Conservation (phyloP, 2,113 vertebrate genomes). For the Copsychus sechellarum region DNA sequence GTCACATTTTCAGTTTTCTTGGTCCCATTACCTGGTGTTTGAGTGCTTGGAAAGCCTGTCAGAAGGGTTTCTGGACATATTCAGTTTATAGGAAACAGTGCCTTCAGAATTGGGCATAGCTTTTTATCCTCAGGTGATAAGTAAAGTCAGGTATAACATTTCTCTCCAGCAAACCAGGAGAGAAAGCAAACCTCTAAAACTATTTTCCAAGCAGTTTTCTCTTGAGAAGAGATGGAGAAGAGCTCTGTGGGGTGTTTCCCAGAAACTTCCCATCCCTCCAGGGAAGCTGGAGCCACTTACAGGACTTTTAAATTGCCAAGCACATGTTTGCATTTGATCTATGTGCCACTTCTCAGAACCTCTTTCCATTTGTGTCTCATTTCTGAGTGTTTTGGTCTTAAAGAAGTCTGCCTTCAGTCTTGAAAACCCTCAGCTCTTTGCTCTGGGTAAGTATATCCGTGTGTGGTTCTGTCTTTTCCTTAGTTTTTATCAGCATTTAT, state of each 20-base stretch:
- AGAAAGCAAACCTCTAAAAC: neutral
- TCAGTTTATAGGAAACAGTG: neutral
- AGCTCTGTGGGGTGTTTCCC: neutral
- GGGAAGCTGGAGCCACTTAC: neutral
- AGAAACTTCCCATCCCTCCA: slow-evolving; percentile 11
- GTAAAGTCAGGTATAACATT: neutral
- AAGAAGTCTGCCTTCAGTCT: slow-evolving; percentile 2
- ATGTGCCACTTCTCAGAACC: neutral
- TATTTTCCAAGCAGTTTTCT: neutral
- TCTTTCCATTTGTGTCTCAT: slow-evolving; percentile 7
- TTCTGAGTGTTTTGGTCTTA: slow-evolving; percentile 10
- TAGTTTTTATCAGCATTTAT: neutral
- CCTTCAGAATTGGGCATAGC: neutral
- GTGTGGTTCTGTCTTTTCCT: neutral
- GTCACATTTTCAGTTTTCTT: neutral
- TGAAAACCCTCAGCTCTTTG: neutral
- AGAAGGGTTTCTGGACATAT: neutral
- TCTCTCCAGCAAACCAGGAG: neutral
- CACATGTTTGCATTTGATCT: neutral
- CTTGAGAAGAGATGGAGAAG: neutral
- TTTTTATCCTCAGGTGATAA: neutral
- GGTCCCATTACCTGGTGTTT: neutral
- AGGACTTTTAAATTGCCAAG: neutral
- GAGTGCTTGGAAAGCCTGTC: neutral
- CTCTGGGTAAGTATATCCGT: neutral